These are phyloP conservation scores for Hemithea aestivaria DNA, from an alignment of 2,888 invertebrate genomes.

Conservation along the genomic window DNA sequence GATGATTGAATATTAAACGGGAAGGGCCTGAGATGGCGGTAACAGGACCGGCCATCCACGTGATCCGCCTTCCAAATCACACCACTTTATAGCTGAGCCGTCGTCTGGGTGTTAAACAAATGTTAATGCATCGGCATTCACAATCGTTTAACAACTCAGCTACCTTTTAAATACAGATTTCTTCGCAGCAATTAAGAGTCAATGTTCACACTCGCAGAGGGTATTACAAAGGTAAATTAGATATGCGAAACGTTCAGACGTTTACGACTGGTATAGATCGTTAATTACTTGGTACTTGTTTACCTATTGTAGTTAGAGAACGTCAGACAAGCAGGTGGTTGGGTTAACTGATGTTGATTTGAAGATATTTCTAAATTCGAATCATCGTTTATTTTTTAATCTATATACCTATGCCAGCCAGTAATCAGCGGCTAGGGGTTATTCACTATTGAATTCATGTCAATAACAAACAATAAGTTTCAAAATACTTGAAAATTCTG, in stretches of 20 bases:
- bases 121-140: constrained; percentile 14
- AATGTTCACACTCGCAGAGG: constrained; percentile 3
- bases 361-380: no score
- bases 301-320: no score
- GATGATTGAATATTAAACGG: constrained; percentile 40
- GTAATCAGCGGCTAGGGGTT: no score
- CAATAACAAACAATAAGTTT: no score
- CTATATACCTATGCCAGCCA: no score
- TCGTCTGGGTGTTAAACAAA: constrained; percentile 13
- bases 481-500: no score
- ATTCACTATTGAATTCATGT: no score
- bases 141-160: constrained; percentile 12
- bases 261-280: not conserved
- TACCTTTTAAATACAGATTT: constrained; percentile 14
- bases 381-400: no score
- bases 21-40: constrained; percentile 39
- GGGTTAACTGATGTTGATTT: no score
- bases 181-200: constrained; percentile 5
- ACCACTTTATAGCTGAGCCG: constrained; percentile 9
- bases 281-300: no score
- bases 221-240: constrained; percentile 7
- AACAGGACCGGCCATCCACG: constrained; percentile 28
- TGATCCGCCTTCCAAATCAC: constrained; percentile 19
- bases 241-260: constrained; percentile 6
- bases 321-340: no score